phyloP scores from a whole-genome alignment of 1,140 invertebrate genomes.

The Drosophila subpulchrella region DNA sequence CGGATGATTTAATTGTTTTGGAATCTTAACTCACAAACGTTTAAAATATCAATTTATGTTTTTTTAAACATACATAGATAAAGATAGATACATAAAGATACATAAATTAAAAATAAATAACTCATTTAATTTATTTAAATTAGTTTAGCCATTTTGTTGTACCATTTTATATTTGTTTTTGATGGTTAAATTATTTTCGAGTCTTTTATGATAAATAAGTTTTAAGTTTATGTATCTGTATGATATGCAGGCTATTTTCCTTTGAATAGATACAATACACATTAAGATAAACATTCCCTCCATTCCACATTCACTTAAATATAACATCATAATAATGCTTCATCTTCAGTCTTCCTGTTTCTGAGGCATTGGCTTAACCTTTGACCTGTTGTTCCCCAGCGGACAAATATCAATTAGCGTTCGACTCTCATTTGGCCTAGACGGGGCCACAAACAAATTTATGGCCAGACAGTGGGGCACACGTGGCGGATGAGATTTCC shows the following conservation, averaged over 20 bases:
- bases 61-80: background rate
- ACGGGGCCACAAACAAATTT: conserved; percentile 38
- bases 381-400: conserved; percentile 4
- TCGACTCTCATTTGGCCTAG: conserved; percentile 27
- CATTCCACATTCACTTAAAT: too few relatives aligned
- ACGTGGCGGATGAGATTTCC: conserved; percentile 18
- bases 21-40: background rate
- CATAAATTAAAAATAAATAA: too few relatives aligned
- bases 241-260: too few relatives aligned
- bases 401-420: conserved; percentile 31
- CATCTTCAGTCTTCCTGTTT: background rate
- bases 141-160: background rate
- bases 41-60: background rate
- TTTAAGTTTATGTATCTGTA: too few relatives aligned
- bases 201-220: too few relatives aligned
- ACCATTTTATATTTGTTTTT: background rate
- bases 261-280: too few relatives aligned
- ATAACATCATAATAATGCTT: background rate
- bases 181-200: too few relatives aligned
- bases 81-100: too few relatives aligned
- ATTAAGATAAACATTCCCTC: too few relatives aligned
- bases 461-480: conserved; percentile 21
- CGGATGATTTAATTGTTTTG: conserved; percentile 7
- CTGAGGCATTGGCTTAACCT: background rate
- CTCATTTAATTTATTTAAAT: too few relatives aligned